Base-by-base conservation (phyloP, 2,113 vertebrate species). In the Barbus barbus region DNA sequence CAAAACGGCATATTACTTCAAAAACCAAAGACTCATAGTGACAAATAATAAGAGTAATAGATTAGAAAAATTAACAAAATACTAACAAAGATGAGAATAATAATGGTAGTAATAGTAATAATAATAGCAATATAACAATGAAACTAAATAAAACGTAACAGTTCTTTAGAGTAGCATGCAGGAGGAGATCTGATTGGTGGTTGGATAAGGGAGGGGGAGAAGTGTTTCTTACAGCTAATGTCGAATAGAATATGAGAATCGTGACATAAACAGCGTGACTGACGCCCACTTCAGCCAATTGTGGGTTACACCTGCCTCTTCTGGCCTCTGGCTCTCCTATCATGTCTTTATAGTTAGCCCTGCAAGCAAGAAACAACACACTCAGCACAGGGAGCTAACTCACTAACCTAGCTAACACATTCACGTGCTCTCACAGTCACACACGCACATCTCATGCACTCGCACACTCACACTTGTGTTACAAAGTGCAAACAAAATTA, bases 301-400 rank as follows among this genome's bases (percentile, higher is more conserved):
- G 96, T 96, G 96, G 95, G 96, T 94, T 94, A 94, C 95, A 95
- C 96, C 96, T 97, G 96, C 96, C 93, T 98, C 97, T 98, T 97
- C 97, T 96, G 95, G 92, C 96, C 96, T 97, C 94, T 97, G 96
- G 95, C 94, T 96, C 96, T 97, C 94, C 95, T 95, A 97, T 96
- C 97, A 97, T 96, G 96, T 96, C 96, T 96, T 95, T 97, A 96
- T 96, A 96, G 96, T 99, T 99, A 99, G 97, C 97, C 98, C 98
- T 99, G 98, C 94, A 99, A 99, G 97, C 96, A 97, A 99, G 96
- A 98, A 99, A 99, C 80, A 96, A 98, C 94, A 98, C 90, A 96
- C 96, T 92, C 94, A 97, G 97, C 96, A 93, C 90, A 96, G 91
- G 94, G 93, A 95, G 85, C 96, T 96, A 94, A 92, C 95, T 95